phyloP scores from a whole-genome alignment of 2,113 vertebrate genomes.

The Dipodomys stephensi region DNA sequence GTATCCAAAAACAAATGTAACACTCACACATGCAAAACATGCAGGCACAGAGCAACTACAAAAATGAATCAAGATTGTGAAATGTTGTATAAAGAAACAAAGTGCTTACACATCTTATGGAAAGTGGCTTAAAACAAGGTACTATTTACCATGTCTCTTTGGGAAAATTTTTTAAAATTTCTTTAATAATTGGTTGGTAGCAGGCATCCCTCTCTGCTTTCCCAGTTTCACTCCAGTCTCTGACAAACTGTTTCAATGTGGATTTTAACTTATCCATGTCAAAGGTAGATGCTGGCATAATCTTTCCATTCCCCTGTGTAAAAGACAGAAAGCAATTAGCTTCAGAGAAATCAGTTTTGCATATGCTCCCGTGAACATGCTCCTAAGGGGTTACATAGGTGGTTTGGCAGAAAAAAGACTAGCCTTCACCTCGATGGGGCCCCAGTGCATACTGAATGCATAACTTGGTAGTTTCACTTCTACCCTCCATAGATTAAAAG shows the following conservation, averaged over 20 bases:
- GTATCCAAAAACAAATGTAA: background rate
- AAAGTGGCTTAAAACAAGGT: slow-evolving; percentile 69
- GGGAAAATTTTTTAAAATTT: slow-evolving; percentile 96
- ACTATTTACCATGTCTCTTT: slow-evolving; percentile 93
- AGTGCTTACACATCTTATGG: slow-evolving; percentile 53
- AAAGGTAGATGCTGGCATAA: slow-evolving; percentile 95
- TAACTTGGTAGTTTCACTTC: slow-evolving; percentile 45
- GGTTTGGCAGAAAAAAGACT: slow-evolving; percentile 52
- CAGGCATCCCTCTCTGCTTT: slow-evolving; percentile 95
- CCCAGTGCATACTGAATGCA: slow-evolving; percentile 68
- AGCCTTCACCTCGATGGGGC: slow-evolving; percentile 24
- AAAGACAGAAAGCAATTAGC: slow-evolving; percentile 72
- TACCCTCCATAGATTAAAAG: slow-evolving; percentile 15
- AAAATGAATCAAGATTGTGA: slow-evolving; percentile 30
- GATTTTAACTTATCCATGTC: slow-evolving; percentile 99
- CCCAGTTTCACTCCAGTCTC: slow-evolving; percentile 98
- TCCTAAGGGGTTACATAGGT: slow-evolving; percentile 1
- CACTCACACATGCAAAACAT: slow-evolving; percentile 30
- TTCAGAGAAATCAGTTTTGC: slow-evolving; percentile 27
- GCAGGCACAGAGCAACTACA: slow-evolving; percentile 14
- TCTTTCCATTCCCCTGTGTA: slow-evolving; percentile 89
- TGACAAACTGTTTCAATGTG: slow-evolving; percentile 98
- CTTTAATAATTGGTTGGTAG: slow-evolving; percentile 96
- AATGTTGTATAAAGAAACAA: slow-evolving; percentile 48
- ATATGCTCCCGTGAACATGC: slow-evolving; percentile 28